These are phyloP conservation scores for Ornithorhynchus anatinus DNA, from an alignment of 2,113 vertebrate genomes.

Conservation along the genomic window DNA sequence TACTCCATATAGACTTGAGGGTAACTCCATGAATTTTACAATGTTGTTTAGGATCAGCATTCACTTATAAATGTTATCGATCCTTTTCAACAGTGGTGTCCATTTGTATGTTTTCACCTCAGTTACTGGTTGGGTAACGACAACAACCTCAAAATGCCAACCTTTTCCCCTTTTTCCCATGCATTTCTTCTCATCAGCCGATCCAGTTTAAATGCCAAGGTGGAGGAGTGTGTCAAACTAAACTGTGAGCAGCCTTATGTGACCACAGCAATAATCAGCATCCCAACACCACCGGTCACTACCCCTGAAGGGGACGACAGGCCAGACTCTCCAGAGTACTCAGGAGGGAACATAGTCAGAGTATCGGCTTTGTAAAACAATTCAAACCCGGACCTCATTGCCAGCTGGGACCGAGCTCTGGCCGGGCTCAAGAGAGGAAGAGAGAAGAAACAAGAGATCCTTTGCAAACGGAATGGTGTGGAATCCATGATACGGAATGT, in stretches of 20 bases:
- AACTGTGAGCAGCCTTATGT: conserved; percentile 90
- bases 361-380: conserved; percentile 90
- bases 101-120: background rate
- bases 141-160: rapidly evolving
- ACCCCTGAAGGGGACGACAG: conserved; percentile 79
- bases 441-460: conserved; percentile 41
- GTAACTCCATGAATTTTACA: too few species aligned
- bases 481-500: too few species aligned
- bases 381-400: conserved; percentile 56
- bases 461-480: conserved; percentile 50
- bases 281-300: conserved; percentile 82
- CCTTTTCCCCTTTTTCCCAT: conserved; percentile 6
- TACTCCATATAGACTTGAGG: too few species aligned
- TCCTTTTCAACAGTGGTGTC: too few species aligned
- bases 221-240: conserved; percentile 89
- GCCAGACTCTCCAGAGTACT: conserved; percentile 76
- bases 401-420: conserved; percentile 49
- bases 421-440: conserved; percentile 35
- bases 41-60: too few species aligned
- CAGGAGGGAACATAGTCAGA: conserved; percentile 87
- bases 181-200: conserved; percentile 70
- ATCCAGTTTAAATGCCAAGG: conserved; percentile 93
- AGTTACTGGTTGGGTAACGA: background rate
- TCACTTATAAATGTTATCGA: too few species aligned
- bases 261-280: conserved; percentile 90